Evolutionary conservation across 2,797 vertebrate genomes (phyloP).

Genomic region (Phyllotis vaccarum): DNA sequence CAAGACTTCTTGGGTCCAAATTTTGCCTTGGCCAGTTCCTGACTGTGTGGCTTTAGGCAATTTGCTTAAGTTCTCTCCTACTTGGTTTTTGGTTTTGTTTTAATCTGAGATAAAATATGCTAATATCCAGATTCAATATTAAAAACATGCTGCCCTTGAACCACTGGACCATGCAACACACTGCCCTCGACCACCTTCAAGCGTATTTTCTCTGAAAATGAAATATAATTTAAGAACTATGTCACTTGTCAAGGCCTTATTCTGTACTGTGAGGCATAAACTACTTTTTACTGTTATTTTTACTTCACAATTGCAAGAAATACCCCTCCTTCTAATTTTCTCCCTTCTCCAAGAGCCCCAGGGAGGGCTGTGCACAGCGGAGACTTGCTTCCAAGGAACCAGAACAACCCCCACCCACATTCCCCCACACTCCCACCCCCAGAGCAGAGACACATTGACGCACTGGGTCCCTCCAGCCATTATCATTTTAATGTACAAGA

Average conservation of each 20-base stretch:
- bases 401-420: conserved; percentile 75
- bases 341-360: conserved; percentile 6
- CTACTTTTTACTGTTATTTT: conserved; percentile 18
- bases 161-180: fast-evolving
- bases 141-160: background rate
- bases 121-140: background rate
- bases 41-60: background rate
- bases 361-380: conserved; percentile 67
- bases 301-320: conserved; percentile 4
- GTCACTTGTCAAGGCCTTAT: background rate
- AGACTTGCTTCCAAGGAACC: conserved; percentile 80
- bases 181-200: background rate
- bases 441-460: conserved; percentile 72
- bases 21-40: background rate
- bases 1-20: background rate
- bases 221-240: background rate
- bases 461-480: conserved; percentile 84
- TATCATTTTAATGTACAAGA: conserved; percentile 88
- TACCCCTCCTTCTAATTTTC: background rate
- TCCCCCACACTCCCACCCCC: conserved; percentile 66
- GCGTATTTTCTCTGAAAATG: background rate
- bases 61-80: background rate
- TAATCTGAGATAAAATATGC: background rate
- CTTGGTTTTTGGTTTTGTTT: background rate
- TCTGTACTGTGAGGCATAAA: background rate